Base-by-base conservation (phyloP, 2,797 vertebrate genomes). In the Periparus ater region DNA sequence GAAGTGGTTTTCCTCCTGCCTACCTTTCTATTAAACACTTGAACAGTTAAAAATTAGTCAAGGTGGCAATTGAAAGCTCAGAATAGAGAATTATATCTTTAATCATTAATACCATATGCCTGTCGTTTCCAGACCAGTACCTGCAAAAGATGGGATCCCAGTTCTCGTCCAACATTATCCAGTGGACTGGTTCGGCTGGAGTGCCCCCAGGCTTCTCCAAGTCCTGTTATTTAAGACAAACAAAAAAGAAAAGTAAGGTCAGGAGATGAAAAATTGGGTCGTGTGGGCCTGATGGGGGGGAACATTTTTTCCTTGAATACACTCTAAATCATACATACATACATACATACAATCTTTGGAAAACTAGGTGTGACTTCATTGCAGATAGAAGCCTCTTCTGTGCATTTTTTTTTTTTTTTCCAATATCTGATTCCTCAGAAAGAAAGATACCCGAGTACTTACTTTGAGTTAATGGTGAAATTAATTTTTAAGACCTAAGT, bases 171-270 rank as follows among this genome's bases (percentile, higher is more conserved):
- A 71, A 99, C 98, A 76, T 99, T 99, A 88, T 99, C 98, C 98
- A 99, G 89, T 10, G 99, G 98, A 67, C 98, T 98, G 73, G 97
- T 98, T 78, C 99, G 97, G 94, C 98, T 99, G n/a, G 99, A 98
- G 50, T 99, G 99, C 67, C 99, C 99, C 99, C 99, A 99, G 9
- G 99, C 99, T 97, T 99, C 99, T 53, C 99, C 99, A 1, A 99
- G 98, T 89, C 99, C 99, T 99, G 97, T 80, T 91, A 67, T 77
- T 92, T 87, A 85, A 92, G 74, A 97, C 78, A 97, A 55, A 93
- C 30, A 73, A 42, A 60, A 29, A 66, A 70, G 14, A 84, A 53
- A 88, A 32, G 10, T 34, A 45, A 55, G 20, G 47, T 80, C 68
- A 73, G 36, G 44, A 72, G 27, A 67, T 9, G 50, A 71, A 82